Evolutionary conservation across 2,888 invertebrate species (phyloP), one percentile per base, ranked within the genome.

Genomic region (Thyatira batis): DNA sequence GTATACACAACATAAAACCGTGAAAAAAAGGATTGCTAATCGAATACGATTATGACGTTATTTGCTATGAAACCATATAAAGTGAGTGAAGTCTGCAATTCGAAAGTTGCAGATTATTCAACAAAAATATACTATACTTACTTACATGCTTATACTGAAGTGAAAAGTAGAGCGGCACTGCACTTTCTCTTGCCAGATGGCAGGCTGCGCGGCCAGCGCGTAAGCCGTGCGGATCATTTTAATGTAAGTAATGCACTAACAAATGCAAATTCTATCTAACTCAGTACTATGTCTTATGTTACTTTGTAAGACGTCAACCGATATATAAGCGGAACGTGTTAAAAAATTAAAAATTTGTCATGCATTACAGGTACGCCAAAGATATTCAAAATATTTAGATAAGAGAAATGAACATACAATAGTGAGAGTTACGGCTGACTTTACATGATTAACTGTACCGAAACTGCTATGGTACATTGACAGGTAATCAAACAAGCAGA

Each of bases 151-250:
- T 76, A 74, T 81, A 78, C 74, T 83, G 70, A 71, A 73, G 76
- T 80, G 81, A 85, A 89, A 91, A 90, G 90, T 90, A 69, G 90
- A 86, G 79, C 89, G 75, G 60, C 71, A 67, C 73, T 76, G 85
- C 75, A 90, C 91, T 91, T 91, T 91, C 91, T 88, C 89, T 78
- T 65, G 69, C 71, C 80, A 78, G 78, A 82, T 76, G 79, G 74
- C 39, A 39, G 39, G 17, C 39, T 17, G 70, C 75, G 71, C 73
- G 74, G 71, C 69, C 74, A 78, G 85, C 76, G 84, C 84, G 80
- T 73, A 70, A 71, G 67, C 78, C 78, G 82, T 80, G 79, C 79
- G 82, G 81, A 82, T 83, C 78, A 76, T 77, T 79, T 76, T 79
- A 73, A 20, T 3, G 17, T 8, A 23, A 23, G 3, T 13, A 17